Percentiles rank a stretch among this genome's conserved stretches.
Conservation (phyloP, 2,113 vertebrate species). For the Felis catus region F.catus_Fca126_mat1.0 CM031424.1:62225001-62225500, state of each 20-base stretch:
- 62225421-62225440: slow-evolving; percentile 3
- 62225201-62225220: too few species aligned
- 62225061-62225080: background rate
- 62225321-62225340: slow-evolving; percentile 8
- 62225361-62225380: background rate
- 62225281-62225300: background rate
- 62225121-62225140: background rate
- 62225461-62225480: slow-evolving; percentile 14
- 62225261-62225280: background rate
- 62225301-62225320: background rate
- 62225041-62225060: background rate
- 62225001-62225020: slow-evolving; percentile 35
- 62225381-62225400: background rate
- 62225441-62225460: slow-evolving; percentile 8
- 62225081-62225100: background rate
- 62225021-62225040: background rate
- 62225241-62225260: background rate
- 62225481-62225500: background rate
- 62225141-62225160: background rate
- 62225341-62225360: slow-evolving; percentile 13
- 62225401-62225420: background rate
- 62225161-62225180: too few species aligned
- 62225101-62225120: background rate
- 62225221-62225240: background rate
- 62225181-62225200: too few species aligned